phyloP scores from a whole-genome alignment of 2,113 vertebrate species.

The Terrapene triunguis region DNA sequence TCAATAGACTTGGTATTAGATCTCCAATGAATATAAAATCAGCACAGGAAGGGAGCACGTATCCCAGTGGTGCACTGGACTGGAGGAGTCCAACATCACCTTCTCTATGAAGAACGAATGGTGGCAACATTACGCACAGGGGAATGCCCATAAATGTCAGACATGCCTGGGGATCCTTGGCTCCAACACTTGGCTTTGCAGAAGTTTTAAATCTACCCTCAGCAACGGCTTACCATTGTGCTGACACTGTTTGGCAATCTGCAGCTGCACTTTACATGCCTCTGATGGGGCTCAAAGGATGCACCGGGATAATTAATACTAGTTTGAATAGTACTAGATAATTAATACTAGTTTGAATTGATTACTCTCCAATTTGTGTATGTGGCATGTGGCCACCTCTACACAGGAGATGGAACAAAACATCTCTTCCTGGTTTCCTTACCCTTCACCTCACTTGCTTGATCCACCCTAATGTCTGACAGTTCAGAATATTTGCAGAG shows the following conservation, averaged over 20 bases:
- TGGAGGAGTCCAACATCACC: not conserved
- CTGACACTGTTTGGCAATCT: not conserved
- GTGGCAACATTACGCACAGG: not conserved
- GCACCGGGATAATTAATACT: not conserved
- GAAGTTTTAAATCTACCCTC: not conserved
- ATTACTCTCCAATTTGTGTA: not conserved
- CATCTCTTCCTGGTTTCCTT: not conserved
- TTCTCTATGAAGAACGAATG: not conserved
- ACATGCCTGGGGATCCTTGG: not conserved
- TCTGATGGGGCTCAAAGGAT: not conserved
- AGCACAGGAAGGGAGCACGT: not conserved
- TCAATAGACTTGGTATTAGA: not conserved
- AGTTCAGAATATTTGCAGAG: not conserved
- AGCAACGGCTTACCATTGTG: not conserved
- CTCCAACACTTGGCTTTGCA: not conserved
- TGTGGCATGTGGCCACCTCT: not conserved
- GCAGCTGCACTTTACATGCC: not conserved
- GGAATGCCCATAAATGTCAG: not conserved
- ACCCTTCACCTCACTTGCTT: not conserved
- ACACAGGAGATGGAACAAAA: not conserved
- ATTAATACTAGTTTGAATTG: not conserved
- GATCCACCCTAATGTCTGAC: conserved; percentile 18
- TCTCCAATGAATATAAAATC: not conserved
- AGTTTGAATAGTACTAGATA: not conserved
- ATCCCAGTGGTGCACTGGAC: not conserved